Conservation (phyloP, 2,797 vertebrate genomes). For the Coccyzus lansbergi region DNA sequence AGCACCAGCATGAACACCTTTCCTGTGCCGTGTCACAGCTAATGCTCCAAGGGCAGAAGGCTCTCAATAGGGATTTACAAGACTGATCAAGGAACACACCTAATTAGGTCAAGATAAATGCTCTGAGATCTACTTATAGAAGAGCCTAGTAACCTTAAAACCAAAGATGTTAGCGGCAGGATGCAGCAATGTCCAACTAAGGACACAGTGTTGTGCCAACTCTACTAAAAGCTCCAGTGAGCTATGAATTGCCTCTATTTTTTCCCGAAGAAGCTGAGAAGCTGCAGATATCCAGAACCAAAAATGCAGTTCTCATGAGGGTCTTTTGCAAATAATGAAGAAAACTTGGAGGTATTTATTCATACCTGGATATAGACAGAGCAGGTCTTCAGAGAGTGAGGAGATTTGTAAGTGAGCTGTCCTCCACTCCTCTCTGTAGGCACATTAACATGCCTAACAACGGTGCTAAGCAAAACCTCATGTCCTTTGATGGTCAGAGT, state of each 20-base stretch:
- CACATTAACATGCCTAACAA: not conserved
- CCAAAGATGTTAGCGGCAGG: not conserved
- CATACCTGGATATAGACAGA: not conserved
- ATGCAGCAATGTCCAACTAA: not conserved
- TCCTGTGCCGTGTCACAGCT: accelerated
- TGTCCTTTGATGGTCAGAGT: not conserved
- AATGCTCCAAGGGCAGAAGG: accelerated
- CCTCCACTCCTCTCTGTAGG: not conserved
- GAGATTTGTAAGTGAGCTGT: not conserved
- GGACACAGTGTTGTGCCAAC: not conserved
- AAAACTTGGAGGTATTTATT: not conserved
- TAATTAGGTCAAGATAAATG: slow-evolving; percentile 41
- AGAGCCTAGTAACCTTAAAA: slow-evolving; percentile 35
- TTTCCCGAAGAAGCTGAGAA: not conserved
- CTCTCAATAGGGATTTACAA: not conserved
- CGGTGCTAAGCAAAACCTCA: not conserved
- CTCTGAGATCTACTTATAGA: slow-evolving; percentile 16
- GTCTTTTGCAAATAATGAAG: not conserved
- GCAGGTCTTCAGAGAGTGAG: not conserved
- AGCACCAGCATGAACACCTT: not conserved
- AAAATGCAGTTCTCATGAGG: not conserved
- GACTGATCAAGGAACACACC: not conserved
- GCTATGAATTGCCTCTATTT: not conserved
- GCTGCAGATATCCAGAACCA: not conserved
- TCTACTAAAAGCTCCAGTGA: not conserved